phyloP scores from a whole-genome alignment of 92 coral and sea anemone genomes.

The Zoanthus gigantus region DNA sequence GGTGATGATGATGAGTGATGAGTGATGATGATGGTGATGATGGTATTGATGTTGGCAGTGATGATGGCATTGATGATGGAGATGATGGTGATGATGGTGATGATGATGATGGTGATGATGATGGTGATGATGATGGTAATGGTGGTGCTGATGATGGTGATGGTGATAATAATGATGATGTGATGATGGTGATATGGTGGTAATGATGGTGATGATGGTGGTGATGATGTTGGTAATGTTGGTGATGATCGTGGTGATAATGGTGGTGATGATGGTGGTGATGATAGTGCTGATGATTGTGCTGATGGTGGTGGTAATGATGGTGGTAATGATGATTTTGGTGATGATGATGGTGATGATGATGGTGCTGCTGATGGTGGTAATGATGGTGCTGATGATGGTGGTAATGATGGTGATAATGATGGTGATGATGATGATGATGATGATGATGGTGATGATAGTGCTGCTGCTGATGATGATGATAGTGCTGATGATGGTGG shows the following conservation, averaged over 20 bases:
- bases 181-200: neutral
- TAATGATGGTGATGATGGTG: neutral
- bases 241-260: neutral
- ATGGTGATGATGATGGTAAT: neutral
- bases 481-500: neutral
- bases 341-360: too few relatives aligned
- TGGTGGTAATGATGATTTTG: neutral
- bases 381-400: neutral
- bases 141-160: too few relatives aligned
- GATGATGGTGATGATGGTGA: neutral
- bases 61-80: neutral
- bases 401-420: neutral
- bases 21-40: neutral
- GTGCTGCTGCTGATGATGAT: too few relatives aligned
- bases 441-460: neutral
- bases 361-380: too few relatives aligned
- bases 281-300: too few relatives aligned
- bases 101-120: neutral
- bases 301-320: neutral
- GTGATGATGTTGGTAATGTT: neutral
- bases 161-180: too few relatives aligned
- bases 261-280: neutral
- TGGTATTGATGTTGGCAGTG: neutral
- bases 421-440: neutral
- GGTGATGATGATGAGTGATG: neutral